Conservation (phyloP, 2,888 invertebrate species). For the Tenthredo scrophulariae region DNA sequence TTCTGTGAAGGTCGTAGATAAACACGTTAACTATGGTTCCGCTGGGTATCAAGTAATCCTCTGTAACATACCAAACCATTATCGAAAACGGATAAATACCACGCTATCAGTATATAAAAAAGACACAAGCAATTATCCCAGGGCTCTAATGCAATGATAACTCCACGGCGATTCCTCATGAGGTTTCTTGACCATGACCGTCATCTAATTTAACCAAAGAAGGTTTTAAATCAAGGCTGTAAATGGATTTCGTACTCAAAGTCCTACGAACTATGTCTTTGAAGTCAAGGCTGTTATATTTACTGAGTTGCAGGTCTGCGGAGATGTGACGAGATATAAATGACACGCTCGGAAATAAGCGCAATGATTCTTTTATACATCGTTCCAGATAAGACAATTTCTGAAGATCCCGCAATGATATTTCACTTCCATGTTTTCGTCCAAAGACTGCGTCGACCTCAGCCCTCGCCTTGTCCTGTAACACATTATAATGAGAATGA, state of each 20-base stretch:
- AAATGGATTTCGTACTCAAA: too few species aligned
- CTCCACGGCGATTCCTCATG: too few species aligned
- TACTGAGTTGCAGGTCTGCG: constrained; percentile 78
- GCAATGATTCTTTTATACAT: constrained; percentile 85
- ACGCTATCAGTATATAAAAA: neutral
- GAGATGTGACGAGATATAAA: constrained; percentile 82
- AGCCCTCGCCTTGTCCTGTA: constrained; percentile 61
- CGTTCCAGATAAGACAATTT: constrained; percentile 85
- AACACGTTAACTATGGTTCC: constrained; percentile 80
- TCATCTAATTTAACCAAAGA: neutral
- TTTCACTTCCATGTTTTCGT: constrained; percentile 78
- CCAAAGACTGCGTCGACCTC: constrained; percentile 76
- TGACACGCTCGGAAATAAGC: constrained; percentile 85
- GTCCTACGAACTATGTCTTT: neutral
- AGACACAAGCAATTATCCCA: too few species aligned
- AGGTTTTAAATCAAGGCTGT: neutral
- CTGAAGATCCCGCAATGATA: constrained; percentile 81
- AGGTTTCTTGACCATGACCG: neutral
- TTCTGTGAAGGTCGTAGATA: constrained; percentile 84
- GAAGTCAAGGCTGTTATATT: neutral
- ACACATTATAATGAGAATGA: neutral
- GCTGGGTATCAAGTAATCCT: constrained; percentile 79
- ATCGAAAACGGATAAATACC: neutral
- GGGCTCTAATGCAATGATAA: neutral
- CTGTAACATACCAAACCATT: constrained; percentile 69